Base-by-base conservation (phyloP, 2,113 vertebrate genomes). In the Mormyrus lacerda region DNA sequence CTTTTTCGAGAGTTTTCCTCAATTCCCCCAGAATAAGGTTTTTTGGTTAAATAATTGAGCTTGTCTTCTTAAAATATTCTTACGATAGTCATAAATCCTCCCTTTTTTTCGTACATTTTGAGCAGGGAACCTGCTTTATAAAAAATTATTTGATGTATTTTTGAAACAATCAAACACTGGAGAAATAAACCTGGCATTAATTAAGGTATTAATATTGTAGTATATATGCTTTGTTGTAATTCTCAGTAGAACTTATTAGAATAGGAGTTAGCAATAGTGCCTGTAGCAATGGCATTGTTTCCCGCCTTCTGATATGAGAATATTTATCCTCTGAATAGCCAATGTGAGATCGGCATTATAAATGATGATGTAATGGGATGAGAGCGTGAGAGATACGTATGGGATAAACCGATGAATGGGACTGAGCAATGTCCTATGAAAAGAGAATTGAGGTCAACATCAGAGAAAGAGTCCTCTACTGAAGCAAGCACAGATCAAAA, bases 1-100 rank as follows among this genome's bases (percentile, higher is more conserved):
- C 9, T 89, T 89, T 89, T 89, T 89, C 11, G n/a, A 61, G 83
- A 85, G 6, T 58, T 31, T 53, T 51, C 50, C 79, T 84, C 44
- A 55, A 85, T 55, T 42, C 76, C 39, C 53, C 11, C 11, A 13
- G 89, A 85, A 85, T 89, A 55, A 31, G n/a, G 27, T 69, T 89
- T 89, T 39, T 48, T 27, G n/a, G 85, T 73, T 69, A 69, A 39
- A 69, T 86, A 85, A 89, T 48, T 89, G 35, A 85, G 53, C 79
- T 35, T 47, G 73, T 85, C 4, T 85, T 89, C n/a, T 65, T 10
- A 19, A 19, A 55, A 89, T 42, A 50, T 61, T 61, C 24, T 61
- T 27, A 61, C 58, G 8, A 61, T 27, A 27, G n/a, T 65, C 58
- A 65, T 65, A 65, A 11, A 65, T 31, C 11, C 8, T n/a, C 58